phyloP scores from a whole-genome alignment of 2,797 vertebrate genomes.

The Rhinoraja longicauda region DNA sequence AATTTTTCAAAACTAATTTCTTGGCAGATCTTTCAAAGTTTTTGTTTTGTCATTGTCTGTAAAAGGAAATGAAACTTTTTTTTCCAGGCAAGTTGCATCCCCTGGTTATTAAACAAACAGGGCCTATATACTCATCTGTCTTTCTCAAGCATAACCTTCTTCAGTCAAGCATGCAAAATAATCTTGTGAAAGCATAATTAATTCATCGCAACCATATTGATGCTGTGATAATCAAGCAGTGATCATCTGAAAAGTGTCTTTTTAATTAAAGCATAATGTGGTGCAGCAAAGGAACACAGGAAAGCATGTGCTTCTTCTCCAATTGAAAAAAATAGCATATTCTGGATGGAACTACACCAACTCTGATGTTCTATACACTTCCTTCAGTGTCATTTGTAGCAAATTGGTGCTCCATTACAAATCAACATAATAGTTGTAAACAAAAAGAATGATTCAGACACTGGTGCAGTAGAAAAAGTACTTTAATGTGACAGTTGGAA shows the following conservation, averaged over 20 bases:
- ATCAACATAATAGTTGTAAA: neutral
- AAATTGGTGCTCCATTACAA: neutral
- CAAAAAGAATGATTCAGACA: neutral
- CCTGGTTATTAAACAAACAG: neutral
- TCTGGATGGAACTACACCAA: neutral
- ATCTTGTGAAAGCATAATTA: neutral
- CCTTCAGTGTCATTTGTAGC: neutral
- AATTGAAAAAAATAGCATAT: neutral
- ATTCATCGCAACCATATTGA: slow-evolving; percentile 23
- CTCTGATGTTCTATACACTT: neutral
- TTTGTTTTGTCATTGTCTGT: neutral
- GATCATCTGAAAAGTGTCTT: neutral
- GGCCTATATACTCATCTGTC: neutral
- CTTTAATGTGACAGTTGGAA: neutral
- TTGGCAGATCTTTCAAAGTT: neutral
- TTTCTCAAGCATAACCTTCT: slow-evolving; percentile 26
- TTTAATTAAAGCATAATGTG: slow-evolving; percentile 11
- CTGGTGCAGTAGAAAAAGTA: no score
- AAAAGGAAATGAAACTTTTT: neutral
- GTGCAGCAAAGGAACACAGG: neutral
- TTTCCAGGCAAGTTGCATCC: neutral
- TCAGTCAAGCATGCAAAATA: slow-evolving; percentile 33
- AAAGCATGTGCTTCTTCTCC: neutral
- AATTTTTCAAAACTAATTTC: neutral
- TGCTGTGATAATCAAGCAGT: slow-evolving; percentile 14